Evolutionary conservation across 2,888 invertebrate species (phyloP).

Genomic region (Sinohyriopsis cumingii): DNA sequence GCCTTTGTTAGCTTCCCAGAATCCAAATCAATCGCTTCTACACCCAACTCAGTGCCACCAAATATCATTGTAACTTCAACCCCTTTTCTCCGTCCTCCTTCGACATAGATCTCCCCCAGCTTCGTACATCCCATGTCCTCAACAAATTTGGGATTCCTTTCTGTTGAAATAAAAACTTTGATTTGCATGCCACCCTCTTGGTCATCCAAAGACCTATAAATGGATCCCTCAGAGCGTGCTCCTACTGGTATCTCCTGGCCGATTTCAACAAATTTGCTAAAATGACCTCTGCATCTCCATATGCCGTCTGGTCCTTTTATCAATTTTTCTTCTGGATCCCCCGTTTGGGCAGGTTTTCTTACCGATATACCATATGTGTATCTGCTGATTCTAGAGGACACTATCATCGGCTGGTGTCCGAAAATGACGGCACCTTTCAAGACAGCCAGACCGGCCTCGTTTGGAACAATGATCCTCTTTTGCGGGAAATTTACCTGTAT

Average conservation of each 20-base stretch:
- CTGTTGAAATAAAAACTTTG: conserved; percentile 22
- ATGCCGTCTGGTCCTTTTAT: too few species aligned
- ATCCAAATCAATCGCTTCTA: conserved; percentile 13
- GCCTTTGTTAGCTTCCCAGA: conserved; percentile 18
- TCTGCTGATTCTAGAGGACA: conserved; percentile 16
- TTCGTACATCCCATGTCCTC: conserved; percentile 16
- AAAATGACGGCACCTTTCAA: conserved; percentile 32
- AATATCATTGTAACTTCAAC: conserved; percentile 24
- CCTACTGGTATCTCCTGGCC: conserved; percentile 13
- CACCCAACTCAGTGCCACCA: conserved; percentile 32
- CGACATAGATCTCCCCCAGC: conserved; percentile 18
- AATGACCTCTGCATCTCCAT: conserved; percentile 3
- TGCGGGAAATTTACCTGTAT: conserved; percentile 12
- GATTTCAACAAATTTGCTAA: conserved; percentile 18
- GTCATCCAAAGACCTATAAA: neutral
- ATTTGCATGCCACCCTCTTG: neutral
- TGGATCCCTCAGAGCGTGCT: neutral
- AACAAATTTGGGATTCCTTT: conserved; percentile 17
- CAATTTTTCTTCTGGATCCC: too few species aligned
- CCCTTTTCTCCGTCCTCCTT: conserved; percentile 13
- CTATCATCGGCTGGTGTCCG: conserved; percentile 18
- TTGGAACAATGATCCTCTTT: conserved; percentile 20
- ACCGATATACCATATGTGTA: conserved; percentile 19
- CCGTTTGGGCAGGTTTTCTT: neutral
- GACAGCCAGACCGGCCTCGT: conserved; percentile 27